Base-by-base conservation (phyloP, 2,888 invertebrate genomes). In the Lumbricus terrestris region DNA sequence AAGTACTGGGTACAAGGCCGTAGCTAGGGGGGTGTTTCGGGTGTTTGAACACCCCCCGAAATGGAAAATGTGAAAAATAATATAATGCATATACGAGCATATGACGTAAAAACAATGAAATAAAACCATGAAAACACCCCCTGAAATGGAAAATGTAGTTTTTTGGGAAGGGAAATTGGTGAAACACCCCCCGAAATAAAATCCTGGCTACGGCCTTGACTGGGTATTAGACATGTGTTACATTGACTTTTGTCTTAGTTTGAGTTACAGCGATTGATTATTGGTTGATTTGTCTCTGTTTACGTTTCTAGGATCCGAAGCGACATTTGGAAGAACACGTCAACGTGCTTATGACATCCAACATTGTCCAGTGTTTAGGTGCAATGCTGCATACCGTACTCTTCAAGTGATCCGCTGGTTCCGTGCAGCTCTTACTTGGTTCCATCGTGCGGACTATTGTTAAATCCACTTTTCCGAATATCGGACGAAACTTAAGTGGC, bases 291-390 rank as follows among this genome's bases (percentile, higher is more conserved):
- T n/a, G 69, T 69, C n/a, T 29, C 29, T 69, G 29, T 69, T 69
- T 3, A 69, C n/a, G n/a, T 5, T 93, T 94, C 89, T 97, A 98
- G 95, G 99, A 99, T 95, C 99, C 99, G 37, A 99, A 99, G 96
- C 96, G 99, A 93, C 99, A 99, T 96, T 96, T 99, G 95, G 99
- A 99, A 95, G 99, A 99, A 95, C 98, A 99, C 95, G 99, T 99
- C 35, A 98, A 98, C 95, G 97, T 97, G 91, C 96, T 99, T 90
- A 98, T 99, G 98, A 97, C 98, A 90, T 97, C 97, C 93, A 99
- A 99, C 95, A 99, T 99, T 95, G 98, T 98, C 90, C 99, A 99
- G 96, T 98, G 98, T 95, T 96, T 99, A 94, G 99, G 99, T 93
- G 98, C 99, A 85, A 95, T 95, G 95, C 96, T 99, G 90, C 98